Conservation (phyloP, 1,140 invertebrate genomes). For the Trichomalopsis sarcophagae region DNA sequence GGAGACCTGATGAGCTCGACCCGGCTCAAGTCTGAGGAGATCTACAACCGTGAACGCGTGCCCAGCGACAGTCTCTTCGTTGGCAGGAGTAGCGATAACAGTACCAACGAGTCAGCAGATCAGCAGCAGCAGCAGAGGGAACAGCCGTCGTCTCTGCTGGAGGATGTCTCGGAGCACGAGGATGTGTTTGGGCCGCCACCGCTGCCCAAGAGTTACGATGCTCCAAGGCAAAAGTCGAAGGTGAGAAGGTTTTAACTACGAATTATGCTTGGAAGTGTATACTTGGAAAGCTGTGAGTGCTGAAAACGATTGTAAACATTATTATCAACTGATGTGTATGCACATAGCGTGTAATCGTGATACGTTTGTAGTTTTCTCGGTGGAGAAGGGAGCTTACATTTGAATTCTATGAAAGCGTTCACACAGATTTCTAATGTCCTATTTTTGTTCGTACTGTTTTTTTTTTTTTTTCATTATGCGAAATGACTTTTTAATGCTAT, state of each 20-base stretch:
- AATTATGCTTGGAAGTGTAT: not conserved
- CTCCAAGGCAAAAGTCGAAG: conserved; percentile 55
- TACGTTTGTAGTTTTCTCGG: too few species aligned
- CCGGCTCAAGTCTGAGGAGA: conserved; percentile 63
- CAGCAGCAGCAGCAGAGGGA: conserved; percentile 36
- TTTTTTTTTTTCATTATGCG: too few species aligned
- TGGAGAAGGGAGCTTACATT: too few species aligned
- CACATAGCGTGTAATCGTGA: too few species aligned
- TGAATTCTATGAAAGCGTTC: too few species aligned
- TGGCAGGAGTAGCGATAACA: not conserved
- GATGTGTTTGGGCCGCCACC: conserved; percentile 67
- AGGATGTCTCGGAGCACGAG: conserved; percentile 63
- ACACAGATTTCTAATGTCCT: too few species aligned
- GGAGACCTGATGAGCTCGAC: conserved; percentile 62
- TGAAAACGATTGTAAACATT: not conserved
- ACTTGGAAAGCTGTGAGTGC: too few species aligned
- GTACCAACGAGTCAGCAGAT: conserved; percentile 43
- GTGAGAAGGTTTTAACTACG: not conserved
- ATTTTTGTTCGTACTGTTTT: too few species aligned
- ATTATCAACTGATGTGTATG: too few species aligned
- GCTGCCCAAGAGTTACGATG: conserved; percentile 55
- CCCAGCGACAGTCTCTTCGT: conserved; percentile 63
- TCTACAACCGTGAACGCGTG: conserved; percentile 60
- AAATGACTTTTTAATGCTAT: too few species aligned
- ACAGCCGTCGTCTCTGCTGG: conserved; percentile 1